phyloP scores from a whole-genome alignment of 2,888 invertebrate genomes.

The Hyles lineata region DNA sequence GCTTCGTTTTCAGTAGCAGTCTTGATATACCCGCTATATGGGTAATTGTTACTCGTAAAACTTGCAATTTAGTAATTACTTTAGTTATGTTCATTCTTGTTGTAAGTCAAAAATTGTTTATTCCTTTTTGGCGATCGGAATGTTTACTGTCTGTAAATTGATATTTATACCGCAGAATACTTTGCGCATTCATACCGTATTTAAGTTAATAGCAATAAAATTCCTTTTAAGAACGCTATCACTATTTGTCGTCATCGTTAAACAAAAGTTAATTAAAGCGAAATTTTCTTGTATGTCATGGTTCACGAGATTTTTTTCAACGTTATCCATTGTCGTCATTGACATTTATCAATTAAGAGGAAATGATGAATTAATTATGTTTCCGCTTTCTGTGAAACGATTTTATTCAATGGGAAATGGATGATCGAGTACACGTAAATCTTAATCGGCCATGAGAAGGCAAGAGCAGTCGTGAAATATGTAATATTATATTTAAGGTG shows the following conservation, averaged over 20 bases:
- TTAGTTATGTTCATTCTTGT: too few species aligned
- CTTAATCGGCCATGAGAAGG: slow-evolving; percentile 23
- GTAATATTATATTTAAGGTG: neutral
- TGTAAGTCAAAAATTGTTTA: too few species aligned
- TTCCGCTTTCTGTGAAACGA: slow-evolving; percentile 20
- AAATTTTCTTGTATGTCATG: slow-evolving; percentile 17
- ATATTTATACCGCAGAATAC: too few species aligned
- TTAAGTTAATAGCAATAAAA: neutral
- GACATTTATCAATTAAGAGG: slow-evolving; percentile 31
- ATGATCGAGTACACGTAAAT: slow-evolving; percentile 15
- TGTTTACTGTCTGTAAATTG: too few species aligned
- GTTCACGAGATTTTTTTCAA: neutral
- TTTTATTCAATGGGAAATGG: neutral
- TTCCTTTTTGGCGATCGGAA: too few species aligned
- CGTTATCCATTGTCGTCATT: slow-evolving; percentile 24
- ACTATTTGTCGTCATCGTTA: neutral
- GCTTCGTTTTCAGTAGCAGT: too few species aligned
- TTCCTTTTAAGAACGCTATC: neutral
- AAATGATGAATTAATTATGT: slow-evolving; percentile 27
- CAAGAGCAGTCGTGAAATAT: neutral
- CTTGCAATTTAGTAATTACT: too few species aligned
- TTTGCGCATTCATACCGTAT: neutral
- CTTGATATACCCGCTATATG: too few species aligned
- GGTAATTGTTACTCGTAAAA: too few species aligned
- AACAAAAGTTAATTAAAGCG: neutral